phyloP scores from a whole-genome alignment of 2,113 vertebrate species.

The Machaerirhynchus nigripectus region DNA sequence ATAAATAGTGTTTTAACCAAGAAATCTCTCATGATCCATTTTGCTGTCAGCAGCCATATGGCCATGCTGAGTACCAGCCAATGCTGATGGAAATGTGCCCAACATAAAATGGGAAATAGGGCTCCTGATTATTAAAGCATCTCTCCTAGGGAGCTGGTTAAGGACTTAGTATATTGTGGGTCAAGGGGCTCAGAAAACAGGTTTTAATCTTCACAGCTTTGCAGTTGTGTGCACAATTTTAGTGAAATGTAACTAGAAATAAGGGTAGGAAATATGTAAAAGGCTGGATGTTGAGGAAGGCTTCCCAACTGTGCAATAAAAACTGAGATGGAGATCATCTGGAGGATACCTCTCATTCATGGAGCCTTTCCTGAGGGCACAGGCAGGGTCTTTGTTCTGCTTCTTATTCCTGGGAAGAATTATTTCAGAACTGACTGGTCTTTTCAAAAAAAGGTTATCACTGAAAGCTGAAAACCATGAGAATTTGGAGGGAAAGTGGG shows the following conservation, averaged over 20 bases:
- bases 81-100: background rate
- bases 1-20: background rate
- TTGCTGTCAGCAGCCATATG: background rate
- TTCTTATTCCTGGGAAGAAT: background rate
- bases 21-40: background rate
- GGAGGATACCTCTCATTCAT: background rate
- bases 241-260: background rate
- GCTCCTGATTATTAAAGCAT: background rate
- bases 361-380: background rate
- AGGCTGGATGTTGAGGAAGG: background rate
- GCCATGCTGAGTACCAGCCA: background rate
- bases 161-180: background rate
- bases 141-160: background rate
- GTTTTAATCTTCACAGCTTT: background rate
- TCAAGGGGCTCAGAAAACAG: background rate
- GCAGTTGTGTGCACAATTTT: background rate
- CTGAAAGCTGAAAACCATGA: background rate
- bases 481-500: background rate
- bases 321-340: background rate
- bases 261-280: background rate
- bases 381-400: background rate
- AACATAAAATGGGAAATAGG: background rate
- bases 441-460: background rate
- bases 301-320: background rate
- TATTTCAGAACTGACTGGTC: background rate